A percentile compares a stretch with the other conserved stretches of the same genome.
Conservation (phyloP, 2,888 invertebrate genomes). For the Biston stratarius region DNA sequence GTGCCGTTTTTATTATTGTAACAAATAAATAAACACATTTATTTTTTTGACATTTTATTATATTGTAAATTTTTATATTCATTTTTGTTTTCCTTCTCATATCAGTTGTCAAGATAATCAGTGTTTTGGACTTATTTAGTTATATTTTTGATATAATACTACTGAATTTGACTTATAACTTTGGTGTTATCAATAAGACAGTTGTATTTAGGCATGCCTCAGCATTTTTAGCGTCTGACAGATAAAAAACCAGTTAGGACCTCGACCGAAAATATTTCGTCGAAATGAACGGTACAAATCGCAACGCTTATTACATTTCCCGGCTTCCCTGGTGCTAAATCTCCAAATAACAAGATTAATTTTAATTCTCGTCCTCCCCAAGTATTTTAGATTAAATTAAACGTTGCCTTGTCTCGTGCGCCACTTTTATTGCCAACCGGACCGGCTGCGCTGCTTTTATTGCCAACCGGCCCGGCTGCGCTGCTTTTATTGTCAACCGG, state of each 20-base stretch:
- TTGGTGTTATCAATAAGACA: not conserved
- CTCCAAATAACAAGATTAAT: conserved; percentile 64
- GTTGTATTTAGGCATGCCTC: not conserved
- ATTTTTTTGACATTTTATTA: no score
- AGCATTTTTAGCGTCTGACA: conserved; percentile 10
- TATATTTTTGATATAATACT: no score
- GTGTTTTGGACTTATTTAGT: no score
- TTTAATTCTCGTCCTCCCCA: conserved; percentile 55
- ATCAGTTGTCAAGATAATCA: no score
- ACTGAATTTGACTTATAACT: no score
- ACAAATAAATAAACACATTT: no score
- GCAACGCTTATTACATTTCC: conserved; percentile 51
- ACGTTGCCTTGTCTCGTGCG: conserved; percentile 53
- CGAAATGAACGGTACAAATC: conserved; percentile 45
- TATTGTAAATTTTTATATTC: no score
- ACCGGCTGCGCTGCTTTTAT: conserved; percentile 33
- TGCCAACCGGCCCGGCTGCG: no score
- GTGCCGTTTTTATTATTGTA: no score
- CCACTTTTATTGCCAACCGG: conserved; percentile 30
- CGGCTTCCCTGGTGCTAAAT: conserved; percentile 54
- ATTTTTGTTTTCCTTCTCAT: no score
- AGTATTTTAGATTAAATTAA: conserved; percentile 67
- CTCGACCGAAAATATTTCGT: conserved; percentile 34
- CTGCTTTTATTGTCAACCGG: conserved; percentile 41
- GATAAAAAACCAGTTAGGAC: conserved; percentile 15